A percentile compares a stretch with the other conserved stretches of the same genome.
Conservation (phyloP, 2,888 invertebrate genomes). For the Plagodis pulveraria region DNA sequence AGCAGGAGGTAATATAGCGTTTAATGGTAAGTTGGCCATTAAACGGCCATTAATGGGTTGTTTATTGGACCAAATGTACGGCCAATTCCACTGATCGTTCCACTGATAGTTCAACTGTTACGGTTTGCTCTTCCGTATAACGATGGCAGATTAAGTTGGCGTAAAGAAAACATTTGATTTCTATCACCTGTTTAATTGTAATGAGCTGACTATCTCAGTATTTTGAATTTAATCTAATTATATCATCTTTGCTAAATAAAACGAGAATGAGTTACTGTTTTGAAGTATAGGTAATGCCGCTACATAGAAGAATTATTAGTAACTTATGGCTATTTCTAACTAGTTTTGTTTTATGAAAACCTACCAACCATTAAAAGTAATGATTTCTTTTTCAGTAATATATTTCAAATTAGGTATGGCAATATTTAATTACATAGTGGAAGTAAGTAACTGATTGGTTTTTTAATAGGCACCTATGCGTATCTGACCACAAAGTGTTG, state of each 20-base stretch:
- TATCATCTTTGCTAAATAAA: conserved; percentile 1
- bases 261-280: no score
- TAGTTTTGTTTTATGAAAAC: no score
- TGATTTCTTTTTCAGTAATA: no score
- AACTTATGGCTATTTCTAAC: no score
- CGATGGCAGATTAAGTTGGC: neutral
- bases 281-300: no score
- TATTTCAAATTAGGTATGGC: no score
- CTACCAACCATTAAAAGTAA: no score
- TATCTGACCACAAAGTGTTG: no score
- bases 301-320: no score
- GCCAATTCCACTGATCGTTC: conserved; percentile 27
- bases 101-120: conserved; percentile 20
- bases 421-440: no score
- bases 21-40: conserved; percentile 15
- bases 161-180: conserved; percentile 7
- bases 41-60: conserved; percentile 30
- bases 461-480: no score
- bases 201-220: conserved; percentile 5
- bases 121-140: conserved; percentile 19
- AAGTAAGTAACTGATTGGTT: no score
- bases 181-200: conserved; percentile 9
- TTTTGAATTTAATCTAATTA: conserved; percentile 5
- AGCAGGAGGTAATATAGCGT: conserved; percentile 23
- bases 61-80: conserved; percentile 19